Percentiles rank a stretch among this genome's conserved stretches.
phyloP scores from a whole-genome alignment of 2,113 vertebrate genomes.

The Pyrgilauda ruficollis region DNA sequence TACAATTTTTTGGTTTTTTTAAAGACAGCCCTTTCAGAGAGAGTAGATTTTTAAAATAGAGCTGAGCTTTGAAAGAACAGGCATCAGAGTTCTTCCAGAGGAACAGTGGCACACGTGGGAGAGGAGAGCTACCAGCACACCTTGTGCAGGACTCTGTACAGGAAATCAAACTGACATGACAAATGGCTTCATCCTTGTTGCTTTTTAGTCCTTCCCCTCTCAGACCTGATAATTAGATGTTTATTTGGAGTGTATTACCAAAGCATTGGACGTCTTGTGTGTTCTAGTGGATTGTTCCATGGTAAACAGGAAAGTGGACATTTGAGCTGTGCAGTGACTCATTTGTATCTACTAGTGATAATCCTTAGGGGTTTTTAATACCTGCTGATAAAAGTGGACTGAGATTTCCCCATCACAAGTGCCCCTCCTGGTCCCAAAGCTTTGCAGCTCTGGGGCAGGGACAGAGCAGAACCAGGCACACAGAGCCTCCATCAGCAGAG shows the following conservation, averaged over 20 bases:
- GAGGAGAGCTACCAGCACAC: neutral
- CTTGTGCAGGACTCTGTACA: neutral
- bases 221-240: neutral
- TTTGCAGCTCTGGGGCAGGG: neutral
- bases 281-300: neutral
- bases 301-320: neutral
- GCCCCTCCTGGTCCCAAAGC: neutral
- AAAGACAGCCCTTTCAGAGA: constrained; percentile 34
- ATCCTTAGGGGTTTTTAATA: neutral
- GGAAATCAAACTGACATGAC: neutral
- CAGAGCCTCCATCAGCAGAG: neutral
- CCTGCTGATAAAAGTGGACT: neutral
- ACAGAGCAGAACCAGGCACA: neutral
- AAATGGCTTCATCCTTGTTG: neutral
- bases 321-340: neutral
- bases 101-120: neutral
- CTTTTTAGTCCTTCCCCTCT: neutral
- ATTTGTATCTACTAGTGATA: neutral
- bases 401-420: neutral
- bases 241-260: neutral
- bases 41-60: constrained; percentile 36
- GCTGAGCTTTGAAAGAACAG: constrained; percentile 12
- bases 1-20: constrained; percentile 45
- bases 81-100: neutral
- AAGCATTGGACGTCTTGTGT: neutral